phyloP scores from a whole-genome alignment of 2,113 vertebrate genomes.

The Oreochromis tanganicae region DNA sequence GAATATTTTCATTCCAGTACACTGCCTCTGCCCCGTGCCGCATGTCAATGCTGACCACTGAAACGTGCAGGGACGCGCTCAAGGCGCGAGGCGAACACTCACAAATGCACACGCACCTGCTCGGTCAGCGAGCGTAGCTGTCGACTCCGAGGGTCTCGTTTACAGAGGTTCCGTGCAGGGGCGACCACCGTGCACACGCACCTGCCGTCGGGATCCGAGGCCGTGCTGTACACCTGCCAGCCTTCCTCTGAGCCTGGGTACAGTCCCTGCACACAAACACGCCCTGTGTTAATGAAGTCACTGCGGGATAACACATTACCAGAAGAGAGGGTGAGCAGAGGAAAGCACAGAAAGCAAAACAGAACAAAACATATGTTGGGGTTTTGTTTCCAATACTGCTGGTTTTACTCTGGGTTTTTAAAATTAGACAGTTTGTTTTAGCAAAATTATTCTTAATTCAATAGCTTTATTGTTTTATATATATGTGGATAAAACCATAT shows the following conservation, averaged over 20 bases:
- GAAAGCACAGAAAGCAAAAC: neutral
- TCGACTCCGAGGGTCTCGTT: constrained; percentile 87
- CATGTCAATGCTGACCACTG: constrained; percentile 36
- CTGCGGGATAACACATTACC: neutral
- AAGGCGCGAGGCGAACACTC: neutral
- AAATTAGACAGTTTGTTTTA: neutral
- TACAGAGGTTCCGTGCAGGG: constrained; percentile 87
- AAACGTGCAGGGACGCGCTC: neutral
- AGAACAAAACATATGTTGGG: neutral
- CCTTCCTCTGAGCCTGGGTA: constrained; percentile 85
- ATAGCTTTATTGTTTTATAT: neutral
- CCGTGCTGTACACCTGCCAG: constrained; percentile 96
- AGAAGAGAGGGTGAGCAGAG: neutral
- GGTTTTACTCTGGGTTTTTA: neutral
- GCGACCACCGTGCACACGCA: constrained; percentile 96
- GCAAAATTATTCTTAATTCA: neutral
- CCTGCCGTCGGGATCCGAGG: constrained; percentile 88
- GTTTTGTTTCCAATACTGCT: neutral
- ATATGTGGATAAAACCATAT: neutral
- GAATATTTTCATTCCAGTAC: constrained; percentile 54
- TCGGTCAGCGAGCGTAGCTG: constrained; percentile 87
- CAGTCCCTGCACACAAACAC: constrained; percentile 55
- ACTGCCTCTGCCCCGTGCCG: neutral
- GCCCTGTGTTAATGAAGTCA: neutral
- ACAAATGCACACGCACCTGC: constrained; percentile 75